Evolutionary conservation across 2,113 vertebrate genomes (phyloP).

Genomic region (Eulemur rufifrons): DNA sequence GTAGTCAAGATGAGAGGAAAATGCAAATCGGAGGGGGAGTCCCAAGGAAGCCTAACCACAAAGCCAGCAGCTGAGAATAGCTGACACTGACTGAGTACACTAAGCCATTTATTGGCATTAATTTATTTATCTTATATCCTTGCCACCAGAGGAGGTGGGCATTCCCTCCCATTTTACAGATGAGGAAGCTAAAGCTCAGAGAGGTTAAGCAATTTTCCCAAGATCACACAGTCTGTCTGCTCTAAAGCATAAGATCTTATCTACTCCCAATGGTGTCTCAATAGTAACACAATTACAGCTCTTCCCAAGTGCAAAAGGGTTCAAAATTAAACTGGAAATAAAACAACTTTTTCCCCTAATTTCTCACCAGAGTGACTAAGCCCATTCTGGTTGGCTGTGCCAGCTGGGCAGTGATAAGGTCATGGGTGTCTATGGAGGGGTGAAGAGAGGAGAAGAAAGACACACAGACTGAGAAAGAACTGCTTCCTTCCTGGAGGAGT

Average conservation of each 20-base stretch:
- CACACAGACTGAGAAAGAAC: background rate
- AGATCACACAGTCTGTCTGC: background rate
- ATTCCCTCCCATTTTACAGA: background rate
- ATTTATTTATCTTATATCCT: background rate
- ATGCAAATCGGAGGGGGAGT: too few relatives aligned
- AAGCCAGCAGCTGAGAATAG: rapidly evolving
- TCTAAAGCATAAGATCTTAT: background rate
- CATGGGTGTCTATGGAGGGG: rapidly evolving
- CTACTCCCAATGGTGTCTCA: background rate
- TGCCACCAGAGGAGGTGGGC: rapidly evolving
- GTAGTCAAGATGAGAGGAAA: background rate
- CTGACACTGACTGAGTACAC: background rate
- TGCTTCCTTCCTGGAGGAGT: background rate
- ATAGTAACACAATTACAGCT: background rate
- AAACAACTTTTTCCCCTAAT: background rate
- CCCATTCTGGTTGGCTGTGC: rapidly evolving
- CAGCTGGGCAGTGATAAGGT: background rate
- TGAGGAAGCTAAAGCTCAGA: background rate
- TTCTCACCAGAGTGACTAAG: background rate
- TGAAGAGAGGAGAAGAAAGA: background rate
- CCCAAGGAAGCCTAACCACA: rapidly evolving
- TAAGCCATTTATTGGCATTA: rapidly evolving
- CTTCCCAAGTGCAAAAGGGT: background rate
- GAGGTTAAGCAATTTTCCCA: background rate
- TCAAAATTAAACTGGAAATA: background rate